phyloP scores from a whole-genome alignment of 64 coral and sea anemone genomes.

The Actinia tenebrosa region DNA sequence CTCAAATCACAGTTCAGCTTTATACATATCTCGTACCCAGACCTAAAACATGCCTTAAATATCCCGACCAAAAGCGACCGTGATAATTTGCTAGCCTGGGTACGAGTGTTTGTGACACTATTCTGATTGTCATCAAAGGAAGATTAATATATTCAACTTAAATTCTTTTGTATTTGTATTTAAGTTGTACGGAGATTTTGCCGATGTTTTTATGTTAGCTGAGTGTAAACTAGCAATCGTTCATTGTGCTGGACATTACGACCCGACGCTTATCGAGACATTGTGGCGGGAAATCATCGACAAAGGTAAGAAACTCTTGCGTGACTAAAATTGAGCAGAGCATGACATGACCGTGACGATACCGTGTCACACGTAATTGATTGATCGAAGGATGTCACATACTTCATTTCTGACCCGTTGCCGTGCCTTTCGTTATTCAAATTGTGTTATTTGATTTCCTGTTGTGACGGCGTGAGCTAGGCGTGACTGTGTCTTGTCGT shows the following conservation, averaged over 20 bases:
- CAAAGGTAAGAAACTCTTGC: conserved; percentile 40
- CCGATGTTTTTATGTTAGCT: conserved; percentile 75
- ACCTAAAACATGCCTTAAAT: not conserved
- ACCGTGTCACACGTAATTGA: too few species aligned
- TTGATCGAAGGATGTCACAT: too few species aligned
- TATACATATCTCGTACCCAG: not conserved
- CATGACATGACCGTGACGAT: too few species aligned
- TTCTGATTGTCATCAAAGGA: not conserved
- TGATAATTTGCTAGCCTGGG: not conserved
- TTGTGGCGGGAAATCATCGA: conserved; percentile 88
- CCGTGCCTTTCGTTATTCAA: too few species aligned
- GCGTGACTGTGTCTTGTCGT: not conserved
- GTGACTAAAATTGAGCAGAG: not conserved
- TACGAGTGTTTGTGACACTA: not conserved
- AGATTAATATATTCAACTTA: not conserved
- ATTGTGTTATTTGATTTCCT: too few species aligned
- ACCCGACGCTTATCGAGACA: conserved; percentile 82
- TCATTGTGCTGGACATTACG: conserved; percentile 96
- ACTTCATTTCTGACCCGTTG: too few species aligned
- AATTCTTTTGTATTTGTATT: not conserved
- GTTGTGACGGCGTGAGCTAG: too few species aligned
- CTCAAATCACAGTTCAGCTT: not conserved
- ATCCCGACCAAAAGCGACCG: not conserved
- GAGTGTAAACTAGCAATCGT: conserved; percentile 98
- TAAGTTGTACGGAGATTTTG: conserved; percentile 97